Evolutionary conservation across 2,888 invertebrate species (phyloP), one percentile per base, ranked within the genome.

Genomic region (Calliopum simillimum): DNA sequence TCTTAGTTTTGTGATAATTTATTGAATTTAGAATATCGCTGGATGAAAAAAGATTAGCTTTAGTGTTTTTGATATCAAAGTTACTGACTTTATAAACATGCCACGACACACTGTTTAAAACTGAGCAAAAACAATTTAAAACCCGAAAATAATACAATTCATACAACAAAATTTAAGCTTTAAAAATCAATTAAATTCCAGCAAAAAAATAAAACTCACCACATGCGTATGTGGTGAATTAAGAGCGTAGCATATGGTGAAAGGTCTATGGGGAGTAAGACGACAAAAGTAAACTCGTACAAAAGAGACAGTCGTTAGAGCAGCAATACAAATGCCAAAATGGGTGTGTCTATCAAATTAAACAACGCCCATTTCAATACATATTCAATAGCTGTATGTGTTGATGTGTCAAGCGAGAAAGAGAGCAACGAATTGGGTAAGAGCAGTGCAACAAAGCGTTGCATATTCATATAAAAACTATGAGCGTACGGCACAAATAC

Each of bases 141-240:
- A 11, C 21, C 25, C 4, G 33, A 25, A 21, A 25, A 19, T 11
- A 16, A 19, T 13, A 1, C 16, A 19, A 21, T 53, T 4, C 16
- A 16, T 53, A 5, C 16, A 63, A 16, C 3, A 49, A 64, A 41
- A 25, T 4, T 33, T 12, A 21, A 21, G 43, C 64, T 41, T 25
- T 23, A 46, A 43, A 55, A 67, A 67, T 58, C 51, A 33, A 67
- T 58, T n/a, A 47, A 44, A 53, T n/a, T 23, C 25, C 13, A 33
- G 8, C 33, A 33, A 33, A 33, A 33, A 33, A 33, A 8, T 6
- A 13, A 41, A 43, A 59, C 19, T 59, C 43, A 16, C 59, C 59
- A 43, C 43, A n/a, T n/a, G n/a, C n/a, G n/a, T n/a, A n/a, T n/a
- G n/a, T n/a, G 3, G 6, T 3, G 33, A 33, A n/a, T n/a, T n/a